Conservation (phyloP, 1,140 invertebrate genomes). For the Cherax destructor region DNA sequence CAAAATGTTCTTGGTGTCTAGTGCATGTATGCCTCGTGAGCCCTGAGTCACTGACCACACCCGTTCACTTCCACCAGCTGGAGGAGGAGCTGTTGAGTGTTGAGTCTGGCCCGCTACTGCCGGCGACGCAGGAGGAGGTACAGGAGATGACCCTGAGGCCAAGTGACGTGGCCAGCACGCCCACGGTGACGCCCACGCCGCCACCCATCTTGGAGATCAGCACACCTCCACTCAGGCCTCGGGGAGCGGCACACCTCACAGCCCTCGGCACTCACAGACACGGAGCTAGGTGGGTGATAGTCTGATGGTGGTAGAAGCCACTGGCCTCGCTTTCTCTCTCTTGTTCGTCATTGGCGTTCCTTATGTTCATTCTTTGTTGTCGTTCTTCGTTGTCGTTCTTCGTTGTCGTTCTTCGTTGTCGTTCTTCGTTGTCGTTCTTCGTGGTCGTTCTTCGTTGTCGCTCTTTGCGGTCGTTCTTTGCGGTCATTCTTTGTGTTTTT, state of each 20-base stretch:
- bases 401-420: too few relatives aligned
- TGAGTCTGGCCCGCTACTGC: neutral
- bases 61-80: neutral
- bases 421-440: too few relatives aligned
- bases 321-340: too few relatives aligned
- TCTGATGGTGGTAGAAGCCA: neutral
- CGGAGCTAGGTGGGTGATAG: conserved; percentile 11
- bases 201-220: neutral
- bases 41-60: too few relatives aligned
- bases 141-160: neutral
- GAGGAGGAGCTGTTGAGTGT: conserved; percentile 37
- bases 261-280: neutral
- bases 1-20: too few relatives aligned
- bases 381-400: too few relatives aligned
- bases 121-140: neutral
- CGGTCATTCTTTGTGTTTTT: too few relatives aligned
- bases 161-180: neutral
- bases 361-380: neutral
- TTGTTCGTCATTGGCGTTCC: neutral
- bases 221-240: conserved; percentile 28
- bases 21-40: too few relatives aligned
- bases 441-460: too few relatives aligned
- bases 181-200: conserved; percentile 7
- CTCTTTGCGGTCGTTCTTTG: too few relatives aligned
- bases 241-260: neutral